Conservation (phyloP, 2,888 invertebrate genomes). For the Hirtodrosophila duncani region DNA sequence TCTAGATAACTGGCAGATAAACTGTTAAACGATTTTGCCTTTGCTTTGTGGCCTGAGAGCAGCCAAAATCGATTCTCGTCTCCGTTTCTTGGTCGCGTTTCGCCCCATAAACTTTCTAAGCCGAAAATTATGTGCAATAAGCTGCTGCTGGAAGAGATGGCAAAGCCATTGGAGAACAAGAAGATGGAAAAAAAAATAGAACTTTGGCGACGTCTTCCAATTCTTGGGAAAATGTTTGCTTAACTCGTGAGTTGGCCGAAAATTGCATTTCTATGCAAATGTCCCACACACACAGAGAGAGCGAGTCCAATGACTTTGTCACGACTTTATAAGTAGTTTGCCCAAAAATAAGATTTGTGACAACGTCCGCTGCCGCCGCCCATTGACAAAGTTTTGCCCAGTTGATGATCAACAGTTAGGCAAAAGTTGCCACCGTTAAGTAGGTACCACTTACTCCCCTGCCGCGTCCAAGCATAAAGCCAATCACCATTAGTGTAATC, state of each 20-base stretch:
- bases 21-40: constrained; percentile 65
- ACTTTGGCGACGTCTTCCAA: constrained; percentile 33
- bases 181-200: constrained; percentile 15
- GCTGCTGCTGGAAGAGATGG: constrained; percentile 15
- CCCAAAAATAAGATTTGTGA: constrained; percentile 26
- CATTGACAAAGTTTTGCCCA: constrained; percentile 47
- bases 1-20: constrained; percentile 45
- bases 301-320: constrained; percentile 72
- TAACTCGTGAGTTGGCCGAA: constrained; percentile 51
- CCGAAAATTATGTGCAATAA: constrained; percentile 66
- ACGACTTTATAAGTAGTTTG: constrained; percentile 71
- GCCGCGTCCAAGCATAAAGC: constrained; percentile 55
- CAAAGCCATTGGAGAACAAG: constrained; percentile 4
- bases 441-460: constrained; percentile 18
- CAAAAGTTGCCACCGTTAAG: constrained; percentile 58
- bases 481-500: constrained; percentile 72
- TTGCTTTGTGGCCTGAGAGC: constrained; percentile 14
- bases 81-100: constrained; percentile 18
- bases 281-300: too few relatives aligned
- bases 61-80: constrained; percentile 55
- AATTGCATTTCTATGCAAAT: constrained; percentile 72
- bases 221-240: constrained; percentile 12
- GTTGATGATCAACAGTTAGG: constrained; percentile 70
- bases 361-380: too few relatives aligned
- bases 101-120: constrained; percentile 63